phyloP scores from a whole-genome alignment of 2,797 vertebrate species.

The Melanotaenia boesemani region DNA sequence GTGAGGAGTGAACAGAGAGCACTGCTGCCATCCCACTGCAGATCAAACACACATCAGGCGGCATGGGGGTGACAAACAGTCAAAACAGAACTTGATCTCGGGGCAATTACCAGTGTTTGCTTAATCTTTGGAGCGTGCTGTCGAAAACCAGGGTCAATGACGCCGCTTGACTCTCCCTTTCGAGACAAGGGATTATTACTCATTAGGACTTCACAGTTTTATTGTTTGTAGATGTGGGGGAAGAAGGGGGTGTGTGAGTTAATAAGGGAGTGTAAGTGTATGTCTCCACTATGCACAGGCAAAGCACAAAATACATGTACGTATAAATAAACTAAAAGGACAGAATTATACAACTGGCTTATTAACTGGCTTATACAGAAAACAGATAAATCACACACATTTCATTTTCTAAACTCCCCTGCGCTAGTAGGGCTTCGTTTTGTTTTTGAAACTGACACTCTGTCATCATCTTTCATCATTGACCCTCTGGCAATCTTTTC shows the following conservation, averaged over 20 bases:
- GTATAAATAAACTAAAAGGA: not conserved
- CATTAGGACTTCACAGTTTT: constrained; percentile 75
- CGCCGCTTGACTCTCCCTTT: constrained; percentile 67
- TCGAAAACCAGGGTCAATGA: constrained; percentile 71
- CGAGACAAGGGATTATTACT: constrained; percentile 72
- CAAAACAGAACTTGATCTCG: constrained; percentile 80
- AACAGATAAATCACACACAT: not conserved
- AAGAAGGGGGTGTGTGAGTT: not conserved
- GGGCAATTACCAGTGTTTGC: constrained; percentile 79
- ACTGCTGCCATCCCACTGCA: constrained; percentile 64
- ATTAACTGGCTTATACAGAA: constrained; percentile 5
- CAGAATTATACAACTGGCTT: not conserved
- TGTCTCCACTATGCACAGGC: constrained; percentile 8
- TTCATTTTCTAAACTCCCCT: constrained; percentile 9
- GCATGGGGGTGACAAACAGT: constrained; percentile 72
- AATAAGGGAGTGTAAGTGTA: not conserved
- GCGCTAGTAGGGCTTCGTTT: constrained; percentile 15
- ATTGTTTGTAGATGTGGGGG: constrained; percentile 54
- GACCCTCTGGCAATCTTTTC: constrained; percentile 51
- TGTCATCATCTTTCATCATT: constrained; percentile 30
- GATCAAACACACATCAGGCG: constrained; percentile 74
- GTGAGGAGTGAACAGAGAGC: constrained; percentile 69
- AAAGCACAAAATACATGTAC: not conserved
- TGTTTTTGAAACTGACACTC: constrained; percentile 44
- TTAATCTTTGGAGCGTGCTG: constrained; percentile 77